Percentiles rank a stretch among this genome's conserved stretches.
phyloP scores from a whole-genome alignment of 2,888 invertebrate species.

The Rutpela maculata region DNA sequence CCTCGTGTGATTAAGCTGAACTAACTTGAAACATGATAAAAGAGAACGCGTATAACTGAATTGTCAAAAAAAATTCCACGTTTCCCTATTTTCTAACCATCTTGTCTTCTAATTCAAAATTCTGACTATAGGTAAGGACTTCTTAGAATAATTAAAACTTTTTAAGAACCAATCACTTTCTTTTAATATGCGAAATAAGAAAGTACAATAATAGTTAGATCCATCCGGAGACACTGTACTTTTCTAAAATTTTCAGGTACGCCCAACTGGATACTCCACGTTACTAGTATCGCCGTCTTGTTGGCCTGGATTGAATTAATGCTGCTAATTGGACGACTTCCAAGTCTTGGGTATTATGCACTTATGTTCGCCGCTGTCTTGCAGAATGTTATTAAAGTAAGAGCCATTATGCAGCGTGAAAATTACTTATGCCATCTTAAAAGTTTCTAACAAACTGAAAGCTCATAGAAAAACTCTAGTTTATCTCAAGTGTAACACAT shows the following conservation, averaged over 20 bases:
- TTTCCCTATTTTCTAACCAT: too few species aligned
- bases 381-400: constrained; percentile 75
- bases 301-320: constrained; percentile 77
- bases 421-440: background rate
- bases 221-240: too few species aligned
- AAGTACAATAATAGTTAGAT: too few species aligned
- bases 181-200: too few species aligned
- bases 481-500: background rate
- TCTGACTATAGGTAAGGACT: too few species aligned
- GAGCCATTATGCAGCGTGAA: background rate
- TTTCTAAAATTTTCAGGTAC: constrained; percentile 50
- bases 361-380: constrained; percentile 77
- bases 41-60: too few species aligned
- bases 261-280: constrained; percentile 71
- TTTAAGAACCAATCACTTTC: too few species aligned
- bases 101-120: too few species aligned
- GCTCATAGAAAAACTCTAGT: background rate
- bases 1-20: too few species aligned
- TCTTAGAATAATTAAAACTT: too few species aligned
- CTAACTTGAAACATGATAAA: too few species aligned
- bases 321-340: constrained; percentile 76
- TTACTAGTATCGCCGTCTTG: constrained; percentile 73
- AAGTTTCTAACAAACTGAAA: constrained; percentile 1
- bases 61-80: too few species aligned
- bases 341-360: constrained; percentile 76